Conservation (phyloP, 35 echinoderm and acorn worm genomes). For the Heliocidaris tuberculata region DNA sequence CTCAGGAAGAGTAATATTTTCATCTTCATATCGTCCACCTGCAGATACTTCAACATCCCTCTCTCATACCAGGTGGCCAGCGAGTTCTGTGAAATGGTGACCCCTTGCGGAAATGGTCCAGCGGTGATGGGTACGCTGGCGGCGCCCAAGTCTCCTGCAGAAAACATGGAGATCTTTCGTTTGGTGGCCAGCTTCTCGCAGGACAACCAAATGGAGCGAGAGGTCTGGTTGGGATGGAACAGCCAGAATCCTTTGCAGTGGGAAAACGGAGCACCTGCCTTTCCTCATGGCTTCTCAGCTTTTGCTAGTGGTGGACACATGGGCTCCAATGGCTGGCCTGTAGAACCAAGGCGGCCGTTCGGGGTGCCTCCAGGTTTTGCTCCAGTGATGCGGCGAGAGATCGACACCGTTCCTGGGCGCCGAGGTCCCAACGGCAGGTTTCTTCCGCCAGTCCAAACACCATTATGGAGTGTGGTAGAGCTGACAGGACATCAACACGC, state of each 20-base stretch:
- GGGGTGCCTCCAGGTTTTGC: neutral
- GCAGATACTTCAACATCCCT: conserved; percentile 22
- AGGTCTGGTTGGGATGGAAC: conserved; percentile 34
- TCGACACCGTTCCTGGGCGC: neutral
- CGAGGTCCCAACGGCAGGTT: neutral
- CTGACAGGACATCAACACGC: neutral
- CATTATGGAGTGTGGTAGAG: neutral
- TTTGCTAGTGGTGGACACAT: neutral
- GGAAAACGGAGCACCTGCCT: conserved; percentile 33
- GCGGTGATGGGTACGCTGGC: conserved; percentile 8
- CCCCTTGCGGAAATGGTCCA: conserved; percentile 10
- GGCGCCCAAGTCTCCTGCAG: neutral
- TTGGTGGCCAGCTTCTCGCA: conserved; percentile 42
- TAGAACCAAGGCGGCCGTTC: neutral
- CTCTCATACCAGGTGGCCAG: neutral
- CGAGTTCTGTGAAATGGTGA: conserved; percentile 38
- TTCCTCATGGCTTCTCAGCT: conserved; percentile 22
- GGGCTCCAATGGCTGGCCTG: neutral
- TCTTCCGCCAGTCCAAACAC: neutral
- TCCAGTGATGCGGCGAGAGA: conserved; percentile 21
- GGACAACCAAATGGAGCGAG: neutral
- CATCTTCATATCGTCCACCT: neutral
- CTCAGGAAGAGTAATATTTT: neutral
- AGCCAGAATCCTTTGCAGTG: neutral
- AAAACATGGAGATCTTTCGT: neutral